Evolutionary conservation across 1,140 invertebrate genomes (phyloP).

Genomic region (Zophobas morio): DNA sequence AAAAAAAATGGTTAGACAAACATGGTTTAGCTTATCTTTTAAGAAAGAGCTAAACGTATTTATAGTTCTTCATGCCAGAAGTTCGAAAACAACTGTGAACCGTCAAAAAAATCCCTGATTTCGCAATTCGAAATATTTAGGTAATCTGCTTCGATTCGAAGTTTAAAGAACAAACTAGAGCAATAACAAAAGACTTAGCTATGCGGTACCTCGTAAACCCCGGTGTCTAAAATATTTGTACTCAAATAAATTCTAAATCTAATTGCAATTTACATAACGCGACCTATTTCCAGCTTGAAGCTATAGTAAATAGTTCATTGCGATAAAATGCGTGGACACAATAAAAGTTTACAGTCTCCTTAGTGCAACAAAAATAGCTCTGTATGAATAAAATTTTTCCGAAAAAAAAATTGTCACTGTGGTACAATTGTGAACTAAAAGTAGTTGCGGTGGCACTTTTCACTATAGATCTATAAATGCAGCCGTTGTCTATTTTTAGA

Average conservation of each 20-base stretch:
- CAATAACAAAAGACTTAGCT: too few species aligned
- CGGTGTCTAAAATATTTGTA: slow-evolving; percentile 1
- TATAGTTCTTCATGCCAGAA: too few species aligned
- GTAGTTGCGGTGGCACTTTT: slow-evolving; percentile 46
- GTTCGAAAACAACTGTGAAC: too few species aligned
- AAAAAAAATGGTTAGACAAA: too few species aligned
- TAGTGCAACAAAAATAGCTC: slow-evolving; percentile 13
- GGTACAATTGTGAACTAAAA: slow-evolving; percentile 34
- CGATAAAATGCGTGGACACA: neutral
- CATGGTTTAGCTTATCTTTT: too few species aligned
- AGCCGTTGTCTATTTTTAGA: slow-evolving; percentile 48
- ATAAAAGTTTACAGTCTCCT: neutral
- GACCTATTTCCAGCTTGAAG: neutral
- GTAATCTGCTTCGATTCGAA: too few species aligned
- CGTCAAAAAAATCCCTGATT: too few species aligned
- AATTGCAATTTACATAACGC: slow-evolving; percentile 16
- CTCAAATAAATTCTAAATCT: slow-evolving; percentile 10
- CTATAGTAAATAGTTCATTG: neutral
- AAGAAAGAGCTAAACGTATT: too few species aligned
- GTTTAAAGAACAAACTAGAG: too few species aligned
- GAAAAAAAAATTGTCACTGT: slow-evolving; percentile 32
- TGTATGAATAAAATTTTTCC: neutral
- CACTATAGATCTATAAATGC: slow-evolving; percentile 45
- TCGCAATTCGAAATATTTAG: too few species aligned
- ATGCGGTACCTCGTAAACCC: neutral